Base-by-base conservation (phyloP, 2,888 invertebrate genomes). In the Crematogaster levior region DNA sequence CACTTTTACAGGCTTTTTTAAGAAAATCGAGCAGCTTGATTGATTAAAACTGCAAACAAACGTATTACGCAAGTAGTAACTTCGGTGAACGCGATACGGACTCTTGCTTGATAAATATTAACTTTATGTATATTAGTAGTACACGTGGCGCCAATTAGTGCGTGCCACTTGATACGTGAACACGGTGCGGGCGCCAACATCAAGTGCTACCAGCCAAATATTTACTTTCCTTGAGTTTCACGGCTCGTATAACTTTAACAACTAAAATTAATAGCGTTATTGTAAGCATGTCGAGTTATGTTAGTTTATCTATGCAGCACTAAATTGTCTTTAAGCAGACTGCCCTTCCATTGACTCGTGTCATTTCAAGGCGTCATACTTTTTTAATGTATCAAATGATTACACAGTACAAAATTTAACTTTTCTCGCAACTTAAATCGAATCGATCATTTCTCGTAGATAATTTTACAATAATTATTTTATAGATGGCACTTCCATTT, bases 201-300 rank as follows among this genome's bases (percentile, higher is more conserved):
- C 77, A 79, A 79, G 77, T 79, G 77, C 77, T 72, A 79, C 77
- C 77, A 79, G 77, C 56, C 77, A 79, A 79, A 79, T 79, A 79
- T 79, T 79, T 79, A 73, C 77, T 79, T 79, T 79, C 56, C 77
- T 79, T 79, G 77, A 79, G 77, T 79, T 79, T 79, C 77, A 79
- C 34, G 74, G 43, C 77, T 79, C 77, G 77, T 79, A 72, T 72
- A 79, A 79, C 73, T 79, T 73, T 79, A 79, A 79, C 73, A 79
- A 79, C 77, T 72, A 79, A 79, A 72, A 79, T 79, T 79, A 79
- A 79, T 79, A 79, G 73, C 77, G 77, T 79, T 79, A 79, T 79
- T 79, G 77, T 79, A 79, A 79, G 77, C 77, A 72, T 56, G 77
- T 79, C 53, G 73, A 79, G 73, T 79, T 79, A 56, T 46, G 77